Percentiles rank a stretch among this genome's conserved stretches.
Conservation (phyloP, 2,797 vertebrate species). For the Sebastes glaucus region DNA sequence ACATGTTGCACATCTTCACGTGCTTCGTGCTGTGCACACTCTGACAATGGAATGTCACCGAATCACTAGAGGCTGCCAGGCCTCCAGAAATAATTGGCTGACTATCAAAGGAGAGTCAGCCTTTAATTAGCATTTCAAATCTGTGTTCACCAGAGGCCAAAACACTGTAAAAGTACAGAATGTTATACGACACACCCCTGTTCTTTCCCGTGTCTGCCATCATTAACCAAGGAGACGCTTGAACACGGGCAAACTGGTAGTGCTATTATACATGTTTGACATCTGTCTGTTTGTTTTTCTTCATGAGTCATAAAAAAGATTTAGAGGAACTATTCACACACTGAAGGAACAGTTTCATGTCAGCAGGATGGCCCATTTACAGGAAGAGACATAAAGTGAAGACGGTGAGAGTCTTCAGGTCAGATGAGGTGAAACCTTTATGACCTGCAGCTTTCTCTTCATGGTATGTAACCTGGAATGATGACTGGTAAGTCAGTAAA, state of each 20-base stretch:
- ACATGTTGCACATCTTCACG: neutral
- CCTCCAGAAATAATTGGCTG: neutral
- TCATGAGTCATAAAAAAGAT: neutral
- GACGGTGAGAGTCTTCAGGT: neutral
- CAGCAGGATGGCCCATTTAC: neutral
- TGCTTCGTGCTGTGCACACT: neutral
- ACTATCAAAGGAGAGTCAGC: neutral
- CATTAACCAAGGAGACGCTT: neutral
- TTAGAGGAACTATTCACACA: neutral
- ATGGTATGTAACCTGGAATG: neutral
- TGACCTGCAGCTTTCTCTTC: neutral
- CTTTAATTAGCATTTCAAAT: slow-evolving; percentile 22
- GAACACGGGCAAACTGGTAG: neutral
- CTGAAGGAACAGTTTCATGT: neutral
- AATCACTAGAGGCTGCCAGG: slow-evolving; percentile 7
- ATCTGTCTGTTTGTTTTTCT: neutral
- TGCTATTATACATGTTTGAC: neutral
- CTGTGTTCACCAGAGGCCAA: neutral
- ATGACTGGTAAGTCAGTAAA: neutral
- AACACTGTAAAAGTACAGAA: slow-evolving; percentile 2
- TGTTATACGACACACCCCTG: slow-evolving; percentile 11
- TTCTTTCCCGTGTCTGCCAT: neutral
- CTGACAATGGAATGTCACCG: slow-evolving; percentile 26
- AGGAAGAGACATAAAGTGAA: neutral
- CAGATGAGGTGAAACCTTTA: neutral